A percentile compares a stretch with the other conserved stretches of the same genome.
These are phyloP conservation scores for Drosophila cognata DNA, from an alignment of 2,888 invertebrate species.

Conservation along the genomic window DNA sequence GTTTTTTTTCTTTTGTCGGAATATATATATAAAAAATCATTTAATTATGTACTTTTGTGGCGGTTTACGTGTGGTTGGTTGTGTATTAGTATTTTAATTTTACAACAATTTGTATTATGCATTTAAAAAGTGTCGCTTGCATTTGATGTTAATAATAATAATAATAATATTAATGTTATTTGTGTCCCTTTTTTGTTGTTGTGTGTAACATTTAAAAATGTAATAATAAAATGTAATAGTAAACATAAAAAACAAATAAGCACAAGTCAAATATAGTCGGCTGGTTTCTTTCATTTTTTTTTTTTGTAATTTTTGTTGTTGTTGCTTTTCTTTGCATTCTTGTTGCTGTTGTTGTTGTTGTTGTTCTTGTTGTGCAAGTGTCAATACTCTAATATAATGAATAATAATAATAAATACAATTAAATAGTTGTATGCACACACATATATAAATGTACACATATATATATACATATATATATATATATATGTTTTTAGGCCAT, in stretches of 20 bases:
- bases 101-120: slow-evolving; percentile 49
- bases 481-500: slow-evolving; percentile 57
- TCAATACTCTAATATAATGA: slow-evolving; percentile 58
- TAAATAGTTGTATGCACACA: slow-evolving; percentile 58
- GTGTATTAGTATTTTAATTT: slow-evolving; percentile 33
- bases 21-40: slow-evolving; percentile 66
- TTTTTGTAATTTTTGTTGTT: background rate
- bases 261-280: slow-evolving; percentile 59
- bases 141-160: slow-evolving; percentile 26
- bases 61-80: slow-evolving; percentile 26
- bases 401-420: slow-evolving; percentile 76
- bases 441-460: slow-evolving; percentile 1
- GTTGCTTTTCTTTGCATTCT: slow-evolving; percentile 4
- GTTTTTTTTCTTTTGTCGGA: slow-evolving; percentile 55
- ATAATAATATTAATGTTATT: slow-evolving; percentile 55
- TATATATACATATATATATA: slow-evolving; percentile 2
- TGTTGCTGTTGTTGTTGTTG: slow-evolving; percentile 16
- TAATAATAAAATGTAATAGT: slow-evolving; percentile 64
- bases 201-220: slow-evolving; percentile 73
- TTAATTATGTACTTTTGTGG: slow-evolving; percentile 68
- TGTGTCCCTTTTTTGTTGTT: slow-evolving; percentile 57
- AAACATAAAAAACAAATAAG: slow-evolving; percentile 74
- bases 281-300: slow-evolving; percentile 17
- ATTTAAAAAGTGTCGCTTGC: slow-evolving; percentile 40
- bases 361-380: slow-evolving; percentile 54